A percentile compares a stretch with the other conserved stretches of the same genome.
Conservation (phyloP, 2,797 vertebrate genomes). For the Morelia viridis region DNA sequence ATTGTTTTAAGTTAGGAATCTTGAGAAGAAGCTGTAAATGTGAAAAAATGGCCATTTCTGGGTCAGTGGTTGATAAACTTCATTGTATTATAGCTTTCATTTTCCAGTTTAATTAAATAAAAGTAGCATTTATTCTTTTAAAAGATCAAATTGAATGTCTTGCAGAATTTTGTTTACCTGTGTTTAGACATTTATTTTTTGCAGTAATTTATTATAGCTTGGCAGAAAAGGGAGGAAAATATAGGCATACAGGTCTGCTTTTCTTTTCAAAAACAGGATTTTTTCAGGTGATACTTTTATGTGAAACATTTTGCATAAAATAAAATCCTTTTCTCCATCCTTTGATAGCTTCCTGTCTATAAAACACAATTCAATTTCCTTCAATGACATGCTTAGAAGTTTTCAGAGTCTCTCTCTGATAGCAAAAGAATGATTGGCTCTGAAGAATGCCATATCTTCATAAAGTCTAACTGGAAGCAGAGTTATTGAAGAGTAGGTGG, state of each 20-base stretch:
- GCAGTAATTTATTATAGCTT: slow-evolving; percentile 26
- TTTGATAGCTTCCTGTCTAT: slow-evolving; percentile 33
- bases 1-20: slow-evolving; percentile 19
- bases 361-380: slow-evolving; percentile 24
- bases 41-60: neutral
- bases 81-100: neutral
- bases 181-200: neutral
- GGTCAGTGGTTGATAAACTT: neutral
- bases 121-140: neutral
- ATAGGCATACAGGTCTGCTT: slow-evolving; percentile 1
- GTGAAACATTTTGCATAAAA: slow-evolving; percentile 9
- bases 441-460: neutral
- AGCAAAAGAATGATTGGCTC: neutral
- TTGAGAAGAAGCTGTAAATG: slow-evolving; percentile 4
- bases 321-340: neutral
- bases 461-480: neutral
- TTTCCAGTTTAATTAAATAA: neutral
- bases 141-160: slow-evolving; percentile 35
- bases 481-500: neutral
- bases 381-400: neutral
- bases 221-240: slow-evolving; percentile 41
- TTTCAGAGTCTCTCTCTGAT: slow-evolving; percentile 7
- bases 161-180: neutral
- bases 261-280: slow-evolving; percentile 15
- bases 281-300: neutral